Evolutionary conservation across 2,797 vertebrate genomes (phyloP).

Genomic region (Enteromius unitaeniatus): DNA sequence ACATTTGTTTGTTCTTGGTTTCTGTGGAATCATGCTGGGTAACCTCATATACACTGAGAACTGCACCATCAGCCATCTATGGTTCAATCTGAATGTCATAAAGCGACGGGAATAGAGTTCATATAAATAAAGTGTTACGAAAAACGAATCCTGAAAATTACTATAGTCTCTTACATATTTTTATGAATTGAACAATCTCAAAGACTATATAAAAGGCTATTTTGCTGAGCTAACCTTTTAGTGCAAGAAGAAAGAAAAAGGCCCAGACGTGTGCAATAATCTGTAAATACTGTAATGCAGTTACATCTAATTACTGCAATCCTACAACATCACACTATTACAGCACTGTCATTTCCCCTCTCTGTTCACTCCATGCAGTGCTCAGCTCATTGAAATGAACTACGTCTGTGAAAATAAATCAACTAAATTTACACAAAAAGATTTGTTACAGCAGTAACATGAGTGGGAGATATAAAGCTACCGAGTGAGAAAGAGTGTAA

Average conservation of each 20-base stretch:
- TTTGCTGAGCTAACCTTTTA: neutral
- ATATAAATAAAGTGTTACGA: no score
- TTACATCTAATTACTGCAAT: neutral
- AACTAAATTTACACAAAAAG: neutral
- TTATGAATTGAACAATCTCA: neutral
- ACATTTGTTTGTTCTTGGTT: neutral
- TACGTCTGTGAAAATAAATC: neutral
- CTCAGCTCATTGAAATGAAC: neutral
- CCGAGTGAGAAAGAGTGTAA: neutral
- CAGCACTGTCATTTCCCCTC: neutral
- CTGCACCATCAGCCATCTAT: no score
- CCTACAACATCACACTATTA: neutral
- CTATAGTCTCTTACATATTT: neutral
- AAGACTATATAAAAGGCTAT: neutral
- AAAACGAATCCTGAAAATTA: neutral
- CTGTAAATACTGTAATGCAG: neutral
- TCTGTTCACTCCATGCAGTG: neutral
- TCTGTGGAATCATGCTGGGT: neutral
- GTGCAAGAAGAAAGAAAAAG: neutral
- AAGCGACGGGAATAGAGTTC: no score
- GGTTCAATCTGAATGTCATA: no score
- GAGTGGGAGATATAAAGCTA: constrained; percentile 21
- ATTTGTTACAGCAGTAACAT: neutral
- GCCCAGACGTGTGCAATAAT: neutral
- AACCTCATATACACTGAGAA: neutral